Evolutionary conservation across 2,797 vertebrate species (phyloP).

Genomic region (Gymnoscopelus microlampas): DNA sequence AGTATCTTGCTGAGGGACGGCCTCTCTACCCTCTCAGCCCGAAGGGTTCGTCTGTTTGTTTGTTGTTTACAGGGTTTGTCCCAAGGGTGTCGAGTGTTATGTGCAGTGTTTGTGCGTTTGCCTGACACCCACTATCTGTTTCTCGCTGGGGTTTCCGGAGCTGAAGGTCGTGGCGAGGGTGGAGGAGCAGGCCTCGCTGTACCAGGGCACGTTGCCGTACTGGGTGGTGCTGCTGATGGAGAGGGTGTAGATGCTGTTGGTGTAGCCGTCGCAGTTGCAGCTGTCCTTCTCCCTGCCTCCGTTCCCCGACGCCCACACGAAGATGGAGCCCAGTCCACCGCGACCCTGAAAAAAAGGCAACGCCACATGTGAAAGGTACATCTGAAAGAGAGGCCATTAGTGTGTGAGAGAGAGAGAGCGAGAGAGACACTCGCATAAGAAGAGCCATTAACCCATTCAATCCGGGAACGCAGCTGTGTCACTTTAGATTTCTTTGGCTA

Average conservation of each 20-base stretch:
- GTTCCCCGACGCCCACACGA: slow-evolving; percentile 97
- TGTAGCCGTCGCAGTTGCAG: slow-evolving; percentile 99
- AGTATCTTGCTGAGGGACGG: no score
- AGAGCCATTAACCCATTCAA: slow-evolving; percentile 1
- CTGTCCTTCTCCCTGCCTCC: slow-evolving; percentile 95
- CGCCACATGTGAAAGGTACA: neutral
- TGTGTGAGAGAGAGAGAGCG: slow-evolving; percentile 1
- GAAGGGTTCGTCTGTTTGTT: neutral
- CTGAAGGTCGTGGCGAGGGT: slow-evolving; percentile 97
- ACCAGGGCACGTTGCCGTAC: slow-evolving; percentile 95
- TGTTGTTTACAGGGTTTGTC: neutral
- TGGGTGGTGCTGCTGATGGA: slow-evolving; percentile 98
- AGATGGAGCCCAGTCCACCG: slow-evolving; percentile 92
- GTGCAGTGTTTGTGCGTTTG: slow-evolving; percentile 7
- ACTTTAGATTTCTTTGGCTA: no score
- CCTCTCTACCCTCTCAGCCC: neutral
- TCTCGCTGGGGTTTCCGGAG: slow-evolving; percentile 95
- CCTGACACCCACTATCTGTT: slow-evolving; percentile 91
- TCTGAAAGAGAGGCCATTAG: neutral
- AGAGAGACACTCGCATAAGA: neutral
- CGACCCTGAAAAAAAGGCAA: slow-evolving; percentile 83
- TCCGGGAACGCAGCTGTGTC: no score
- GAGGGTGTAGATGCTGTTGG: slow-evolving; percentile 98
- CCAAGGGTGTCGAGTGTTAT: neutral
- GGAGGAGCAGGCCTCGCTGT: slow-evolving; percentile 98